Percentiles rank a stretch among this genome's conserved stretches.
Evolutionary conservation across 2,888 invertebrate species (phyloP).

Genomic region (Diabrotica balteata): DNA sequence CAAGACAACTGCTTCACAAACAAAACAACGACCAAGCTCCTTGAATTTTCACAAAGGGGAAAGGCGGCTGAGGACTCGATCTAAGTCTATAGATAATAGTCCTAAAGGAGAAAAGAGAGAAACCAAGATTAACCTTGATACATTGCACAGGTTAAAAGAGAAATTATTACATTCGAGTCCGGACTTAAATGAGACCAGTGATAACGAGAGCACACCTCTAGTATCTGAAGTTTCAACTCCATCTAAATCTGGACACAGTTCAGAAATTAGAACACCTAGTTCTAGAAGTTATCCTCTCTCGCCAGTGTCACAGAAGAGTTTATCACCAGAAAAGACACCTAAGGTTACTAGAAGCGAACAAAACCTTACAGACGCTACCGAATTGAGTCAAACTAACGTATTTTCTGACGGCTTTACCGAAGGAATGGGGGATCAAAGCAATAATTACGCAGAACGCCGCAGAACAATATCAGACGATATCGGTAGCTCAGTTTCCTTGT

Average conservation of each 20-base stretch:
- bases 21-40: conserved; percentile 49
- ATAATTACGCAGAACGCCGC: conserved; percentile 35
- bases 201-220: conserved; percentile 75
- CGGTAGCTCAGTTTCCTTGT: conserved; percentile 44
- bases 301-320: conserved; percentile 44
- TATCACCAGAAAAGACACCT: conserved; percentile 43
- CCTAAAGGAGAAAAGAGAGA: conserved; percentile 43
- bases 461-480: conserved; percentile 53
- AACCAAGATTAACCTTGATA: conserved; percentile 50
- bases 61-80: conserved; percentile 47
- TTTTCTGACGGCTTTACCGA: conserved; percentile 34
- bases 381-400: conserved; percentile 40
- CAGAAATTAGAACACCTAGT: conserved; percentile 49
- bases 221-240: conserved; percentile 62
- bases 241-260: conserved; percentile 49
- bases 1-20: conserved; percentile 40
- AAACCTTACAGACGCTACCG: conserved; percentile 47
- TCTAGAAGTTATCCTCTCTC: conserved; percentile 49
- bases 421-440: conserved; percentile 28
- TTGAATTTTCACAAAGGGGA: conserved; percentile 49
- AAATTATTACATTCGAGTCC: conserved; percentile 56
- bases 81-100: conserved; percentile 54
- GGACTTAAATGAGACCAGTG: conserved; percentile 59
- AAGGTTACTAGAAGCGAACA: conserved; percentile 46
- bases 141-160: conserved; percentile 55